Conservation (phyloP, 1,140 invertebrate genomes). For the Andricus grossulariae region DNA sequence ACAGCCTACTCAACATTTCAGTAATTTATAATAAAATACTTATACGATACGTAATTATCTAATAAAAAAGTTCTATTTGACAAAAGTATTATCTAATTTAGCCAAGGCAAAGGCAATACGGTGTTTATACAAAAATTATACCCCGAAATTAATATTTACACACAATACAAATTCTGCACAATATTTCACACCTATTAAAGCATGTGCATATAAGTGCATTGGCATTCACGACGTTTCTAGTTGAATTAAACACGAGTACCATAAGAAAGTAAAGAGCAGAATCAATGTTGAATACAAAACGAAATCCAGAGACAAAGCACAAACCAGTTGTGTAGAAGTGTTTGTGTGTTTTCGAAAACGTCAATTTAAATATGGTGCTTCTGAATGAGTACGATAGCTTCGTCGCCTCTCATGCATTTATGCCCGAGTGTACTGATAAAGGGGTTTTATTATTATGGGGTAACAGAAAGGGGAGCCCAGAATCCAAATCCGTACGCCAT, state of each 20-base stretch:
- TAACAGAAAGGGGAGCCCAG: neutral
- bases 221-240: constrained; percentile 10
- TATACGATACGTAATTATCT: too few relatives aligned
- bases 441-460: constrained; percentile 24
- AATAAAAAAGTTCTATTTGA: too few relatives aligned
- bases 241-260: constrained; percentile 30
- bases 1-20: too few relatives aligned
- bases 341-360: constrained; percentile 62
- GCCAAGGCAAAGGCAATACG: too few relatives aligned
- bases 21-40: too few relatives aligned
- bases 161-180: too few relatives aligned
- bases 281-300: constrained; percentile 57
- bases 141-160: too few relatives aligned
- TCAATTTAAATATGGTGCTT: constrained; percentile 58
- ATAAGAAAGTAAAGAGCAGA: constrained; percentile 45
- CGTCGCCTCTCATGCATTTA: constrained; percentile 18
- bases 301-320: constrained; percentile 33
- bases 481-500: neutral
- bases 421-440: constrained; percentile 14
- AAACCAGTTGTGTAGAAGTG: constrained; percentile 46
- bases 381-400: constrained; percentile 44
- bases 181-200: too few relatives aligned
- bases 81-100: too few relatives aligned
- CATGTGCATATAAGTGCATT: neutral
- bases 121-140: too few relatives aligned